Base-by-base conservation (phyloP, 1,140 invertebrate genomes). In the Amyelois transitella region DNA sequence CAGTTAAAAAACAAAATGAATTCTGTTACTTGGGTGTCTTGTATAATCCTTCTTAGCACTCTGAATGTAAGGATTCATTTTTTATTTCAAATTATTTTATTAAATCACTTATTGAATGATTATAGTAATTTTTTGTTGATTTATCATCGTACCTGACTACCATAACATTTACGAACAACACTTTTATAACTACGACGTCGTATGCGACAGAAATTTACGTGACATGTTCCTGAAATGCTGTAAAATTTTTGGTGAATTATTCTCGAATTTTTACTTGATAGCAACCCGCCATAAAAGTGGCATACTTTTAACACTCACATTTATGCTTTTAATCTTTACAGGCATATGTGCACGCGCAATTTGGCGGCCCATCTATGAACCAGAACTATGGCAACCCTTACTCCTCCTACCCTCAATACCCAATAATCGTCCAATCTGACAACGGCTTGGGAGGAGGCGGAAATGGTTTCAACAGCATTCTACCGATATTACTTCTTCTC, bases 401-500 rank as follows among this genome's bases (percentile, higher is more conserved):
- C 51, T n/a, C 43, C 14, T 38, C 52, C 12, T 32, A 45, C 7
- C 54, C 54, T 1, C 51, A 8, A 6, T 45, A 48, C 5, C 51
- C 51, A 10, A 50, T 55, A 20, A 24, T 55, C 5, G 18, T 55
- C 10, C 20, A 18, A 17, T 14, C 4, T n/a, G 22, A 18, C 28
- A 50, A 43, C 7, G 20, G 10, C n/a, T n/a, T n/a, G n/a, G n/a
- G n/a, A 6, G 28, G 17, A 5, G 47, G 24, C 25, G 25, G 28
- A 1, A 44, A 43, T 22, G 47, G 54, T 17, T 21, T 45, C 1
- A 58, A 51, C 22, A 21, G 22, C 21, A 44, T 51, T 6, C 12
- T 58, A 17, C 55, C 49, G 2, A 18, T 58, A 20, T 19, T 58
- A 7, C 18, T 58, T 2, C 48, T 58, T 38, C 48, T 58, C 1